Conservation (phyloP, 2,888 invertebrate genomes). For the Trissoscelio sp. region DNA sequence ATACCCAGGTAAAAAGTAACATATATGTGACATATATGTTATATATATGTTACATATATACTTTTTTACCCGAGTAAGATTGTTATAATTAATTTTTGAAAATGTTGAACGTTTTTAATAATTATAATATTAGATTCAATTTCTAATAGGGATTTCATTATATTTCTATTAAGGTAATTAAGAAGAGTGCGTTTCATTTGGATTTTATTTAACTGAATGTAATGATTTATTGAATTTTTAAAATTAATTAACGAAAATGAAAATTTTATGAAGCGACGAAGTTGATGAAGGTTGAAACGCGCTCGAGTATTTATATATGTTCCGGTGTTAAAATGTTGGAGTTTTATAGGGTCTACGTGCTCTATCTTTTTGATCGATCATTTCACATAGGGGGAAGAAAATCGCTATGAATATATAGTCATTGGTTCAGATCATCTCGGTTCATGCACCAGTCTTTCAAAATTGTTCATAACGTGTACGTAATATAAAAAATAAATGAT, state of each 20-base stretch:
- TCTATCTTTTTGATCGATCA: constrained; percentile 40
- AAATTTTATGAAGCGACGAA: constrained; percentile 5
- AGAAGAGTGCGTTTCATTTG: neutral
- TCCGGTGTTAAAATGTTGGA: constrained; percentile 8
- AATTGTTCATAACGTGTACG: neutral
- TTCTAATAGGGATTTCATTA: no score
- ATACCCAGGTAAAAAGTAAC: no score
- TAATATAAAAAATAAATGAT: neutral
- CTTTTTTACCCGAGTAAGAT: no score
- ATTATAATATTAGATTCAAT: no score
- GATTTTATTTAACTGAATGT: neutral
- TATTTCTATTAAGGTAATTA: no score
- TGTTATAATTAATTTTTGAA: no score
- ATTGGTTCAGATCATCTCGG: constrained; percentile 15
- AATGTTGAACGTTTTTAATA: no score
- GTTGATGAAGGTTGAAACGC: neutral
- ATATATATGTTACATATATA: no score
- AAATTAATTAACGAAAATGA: constrained; percentile 9
- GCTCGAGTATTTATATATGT: constrained; percentile 8
- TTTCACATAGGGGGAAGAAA: neutral
- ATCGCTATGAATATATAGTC: constrained; percentile 25
- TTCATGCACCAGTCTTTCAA: neutral
- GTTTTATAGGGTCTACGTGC: constrained; percentile 31
- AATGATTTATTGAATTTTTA: neutral
- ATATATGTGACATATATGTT: no score